Conservation (phyloP, 2,113 vertebrate species). For the Sterrhoptilus dennistouni region DNA sequence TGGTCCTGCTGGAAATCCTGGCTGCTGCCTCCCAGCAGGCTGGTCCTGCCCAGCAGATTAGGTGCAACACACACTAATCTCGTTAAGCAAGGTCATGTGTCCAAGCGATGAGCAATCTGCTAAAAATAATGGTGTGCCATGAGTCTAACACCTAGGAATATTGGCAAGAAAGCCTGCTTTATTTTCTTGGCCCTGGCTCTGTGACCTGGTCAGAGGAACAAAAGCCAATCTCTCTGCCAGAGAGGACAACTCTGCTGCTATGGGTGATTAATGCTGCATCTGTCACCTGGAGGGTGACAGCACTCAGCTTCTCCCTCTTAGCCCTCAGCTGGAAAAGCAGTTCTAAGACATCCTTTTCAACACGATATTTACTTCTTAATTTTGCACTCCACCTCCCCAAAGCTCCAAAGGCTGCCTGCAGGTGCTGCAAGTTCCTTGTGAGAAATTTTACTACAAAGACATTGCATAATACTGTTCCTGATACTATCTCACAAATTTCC, state of each 20-base stretch:
- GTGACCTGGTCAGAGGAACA: constrained; percentile 53
- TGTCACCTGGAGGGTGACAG: constrained; percentile 20
- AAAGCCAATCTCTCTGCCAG: constrained; percentile 21
- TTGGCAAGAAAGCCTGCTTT: constrained; percentile 5
- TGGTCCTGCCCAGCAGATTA: not conserved
- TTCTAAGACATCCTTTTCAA: not conserved
- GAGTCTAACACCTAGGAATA: constrained; percentile 41
- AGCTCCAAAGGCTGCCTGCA: constrained; percentile 15
- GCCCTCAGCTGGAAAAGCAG: not conserved
- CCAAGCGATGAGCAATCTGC: constrained; percentile 38
- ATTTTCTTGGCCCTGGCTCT: constrained; percentile 38
- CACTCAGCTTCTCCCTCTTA: not conserved
- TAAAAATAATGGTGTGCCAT: constrained; percentile 57
- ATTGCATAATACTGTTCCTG: not conserved
- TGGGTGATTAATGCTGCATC: constrained; percentile 22
- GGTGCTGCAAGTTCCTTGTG: constrained; percentile 34
- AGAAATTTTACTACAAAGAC: constrained; percentile 1
- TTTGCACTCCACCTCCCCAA: not conserved
- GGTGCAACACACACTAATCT: not conserved
- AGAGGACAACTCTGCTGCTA: not conserved
- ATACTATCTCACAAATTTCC: not conserved
- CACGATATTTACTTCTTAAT: not conserved
- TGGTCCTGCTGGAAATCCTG: not conserved
- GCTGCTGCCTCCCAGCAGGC: not conserved
- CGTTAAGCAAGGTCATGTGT: constrained; percentile 32